Conservation (phyloP, 2,888 invertebrate genomes). For the Carabus problematicus region DNA sequence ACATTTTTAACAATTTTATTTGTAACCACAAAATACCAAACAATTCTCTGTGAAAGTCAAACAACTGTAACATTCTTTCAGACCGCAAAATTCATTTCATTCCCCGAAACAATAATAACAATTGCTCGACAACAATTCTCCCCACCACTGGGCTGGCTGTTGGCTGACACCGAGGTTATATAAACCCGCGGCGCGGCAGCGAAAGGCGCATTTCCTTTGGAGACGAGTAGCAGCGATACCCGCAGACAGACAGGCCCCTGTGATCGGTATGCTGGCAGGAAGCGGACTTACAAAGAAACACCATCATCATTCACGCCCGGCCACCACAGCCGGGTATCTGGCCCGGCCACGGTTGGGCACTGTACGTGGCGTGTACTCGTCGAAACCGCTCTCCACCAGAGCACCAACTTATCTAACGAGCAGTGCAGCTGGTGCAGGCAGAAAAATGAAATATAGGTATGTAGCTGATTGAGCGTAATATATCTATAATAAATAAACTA, state of each 20-base stretch:
- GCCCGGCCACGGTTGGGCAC: conserved; percentile 54
- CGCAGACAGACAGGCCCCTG: neutral
- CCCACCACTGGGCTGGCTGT: neutral
- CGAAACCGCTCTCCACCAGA: conserved; percentile 34
- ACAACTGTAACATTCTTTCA: too few relatives aligned
- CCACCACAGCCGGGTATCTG: conserved; percentile 50
- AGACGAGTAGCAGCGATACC: neutral
- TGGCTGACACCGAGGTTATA: conserved; percentile 28
- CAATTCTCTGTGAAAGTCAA: too few relatives aligned
- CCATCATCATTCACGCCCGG: conserved; percentile 3
- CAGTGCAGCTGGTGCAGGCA: neutral
- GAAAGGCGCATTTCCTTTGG: conserved; percentile 6
- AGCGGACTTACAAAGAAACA: neutral
- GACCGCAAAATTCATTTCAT: too few relatives aligned
- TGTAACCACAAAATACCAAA: too few relatives aligned
- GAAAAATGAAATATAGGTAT: conserved; percentile 39
- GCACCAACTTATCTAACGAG: conserved; percentile 10
- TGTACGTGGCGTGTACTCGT: conserved; percentile 31
- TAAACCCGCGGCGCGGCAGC: neutral
- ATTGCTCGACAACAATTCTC: neutral
- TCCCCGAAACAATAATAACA: too few relatives aligned
- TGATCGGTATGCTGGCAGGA: conserved; percentile 5
- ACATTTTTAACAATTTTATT: too few relatives aligned
- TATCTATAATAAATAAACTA: neutral
- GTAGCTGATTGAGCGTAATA: neutral